Base-by-base conservation (phyloP, 1,140 invertebrate genomes). In the Anagrus nilaparvatae region DNA sequence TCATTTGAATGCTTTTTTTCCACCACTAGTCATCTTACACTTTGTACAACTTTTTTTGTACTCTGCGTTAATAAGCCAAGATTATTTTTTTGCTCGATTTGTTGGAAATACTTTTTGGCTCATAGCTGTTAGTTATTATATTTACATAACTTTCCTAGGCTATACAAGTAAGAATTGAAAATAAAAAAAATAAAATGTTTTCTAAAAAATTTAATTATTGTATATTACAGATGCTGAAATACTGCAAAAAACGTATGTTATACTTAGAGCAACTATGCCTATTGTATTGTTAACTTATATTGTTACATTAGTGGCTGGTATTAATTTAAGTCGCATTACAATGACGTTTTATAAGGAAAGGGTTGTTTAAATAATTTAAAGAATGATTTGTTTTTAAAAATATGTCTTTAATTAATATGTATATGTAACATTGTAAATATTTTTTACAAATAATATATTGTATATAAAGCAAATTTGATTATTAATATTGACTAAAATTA, bases 1-100 rank as follows among this genome's bases (percentile, higher is more conserved):
- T 28, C 96, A 99, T 71, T 75, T 99, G 43, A 98, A 99, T 73
- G 95, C 96, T 6, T 95, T 95, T 65, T 96, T 98, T 69, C 95
- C 96, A 39, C 78, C 93, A 4, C 72, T 98, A 17, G 82, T 96
- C 43, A 80, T 98, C 50, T 73, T 99, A 24, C 94, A 99, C 66
- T 84, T 94, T 50, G 77, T 97, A 54, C 87, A 94, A 64, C 72
- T 96, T 29, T 78, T 93, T 54, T 80, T 97, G 47, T 92, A 90
- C 75, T 42, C 69, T 88, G 84, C 80, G 59, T 69, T 92, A 30
- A 81, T 92, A 35, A 78, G 74, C 53, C 72, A 79, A 40, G 75
- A 82, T 42, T 77, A 77, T 53, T 88, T 83, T 59, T 62, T 89
- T 5, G 81, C 87, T 7, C 74, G 80, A 46, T 72, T 97, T 12